Evolutionary conservation across 2,888 invertebrate species (phyloP).

Genomic region (Acrocyrtus sp.): DNA sequence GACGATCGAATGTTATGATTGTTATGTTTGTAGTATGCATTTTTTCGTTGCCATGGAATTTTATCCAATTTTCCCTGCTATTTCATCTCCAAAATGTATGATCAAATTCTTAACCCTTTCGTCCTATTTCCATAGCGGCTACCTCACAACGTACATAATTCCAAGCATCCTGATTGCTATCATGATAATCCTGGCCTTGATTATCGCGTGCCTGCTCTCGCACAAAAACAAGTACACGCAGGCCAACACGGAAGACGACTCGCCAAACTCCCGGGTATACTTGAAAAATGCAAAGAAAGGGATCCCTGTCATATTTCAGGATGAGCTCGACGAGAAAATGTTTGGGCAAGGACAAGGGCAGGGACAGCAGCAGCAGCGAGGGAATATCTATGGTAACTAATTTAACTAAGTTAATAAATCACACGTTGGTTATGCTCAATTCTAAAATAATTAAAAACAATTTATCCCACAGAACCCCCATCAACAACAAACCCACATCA

Average conservation of each 20-base stretch:
- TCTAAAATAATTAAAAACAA: too few species aligned
- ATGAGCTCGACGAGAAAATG: constrained; percentile 92
- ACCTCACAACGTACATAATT: constrained; percentile 81
- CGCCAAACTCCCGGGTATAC: constrained; percentile 14
- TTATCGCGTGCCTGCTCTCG: constrained; percentile 89
- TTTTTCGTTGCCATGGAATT: too few species aligned
- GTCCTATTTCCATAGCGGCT: constrained; percentile 67
- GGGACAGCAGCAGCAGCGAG: constrained; percentile 58
- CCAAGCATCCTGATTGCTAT: constrained; percentile 88
- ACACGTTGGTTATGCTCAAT: too few species aligned
- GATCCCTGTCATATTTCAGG: constrained; percentile 96
- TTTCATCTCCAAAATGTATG: too few species aligned
- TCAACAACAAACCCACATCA: too few species aligned
- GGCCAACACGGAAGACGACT: constrained; percentile 24
- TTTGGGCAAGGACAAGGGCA: constrained; percentile 3
- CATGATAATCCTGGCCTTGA: constrained; percentile 86
- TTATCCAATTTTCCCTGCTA: too few species aligned
- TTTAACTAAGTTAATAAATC: too few species aligned
- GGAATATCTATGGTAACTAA: constrained; percentile 14
- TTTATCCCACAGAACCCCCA: too few species aligned
- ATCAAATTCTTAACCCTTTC: neutral
- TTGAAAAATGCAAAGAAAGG: constrained; percentile 66
- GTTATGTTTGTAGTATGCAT: too few species aligned
- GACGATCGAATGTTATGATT: too few species aligned
- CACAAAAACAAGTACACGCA: constrained; percentile 71